A percentile compares a stretch with the other conserved stretches of the same genome.
Conservation (phyloP, 1,140 invertebrate species). For the Philopotamus ludificatus region DNA sequence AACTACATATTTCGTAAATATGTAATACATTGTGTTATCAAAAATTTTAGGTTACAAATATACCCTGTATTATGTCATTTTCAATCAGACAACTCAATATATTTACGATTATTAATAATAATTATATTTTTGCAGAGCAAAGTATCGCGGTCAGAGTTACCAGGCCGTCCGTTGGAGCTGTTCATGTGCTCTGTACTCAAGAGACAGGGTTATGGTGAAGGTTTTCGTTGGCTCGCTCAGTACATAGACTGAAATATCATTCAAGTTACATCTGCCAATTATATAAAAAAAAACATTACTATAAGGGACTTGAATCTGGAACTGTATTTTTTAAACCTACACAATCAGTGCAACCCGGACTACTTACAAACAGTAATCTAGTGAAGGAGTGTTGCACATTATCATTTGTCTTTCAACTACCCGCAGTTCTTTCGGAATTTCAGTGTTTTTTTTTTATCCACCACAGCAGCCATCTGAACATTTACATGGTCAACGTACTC, state of each 20-base stretch:
- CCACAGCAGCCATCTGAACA: conserved; percentile 10
- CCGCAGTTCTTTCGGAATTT: not conserved
- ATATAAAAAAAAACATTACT: conserved; percentile 21
- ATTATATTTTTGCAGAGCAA: conserved; percentile 72
- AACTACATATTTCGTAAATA: no score
- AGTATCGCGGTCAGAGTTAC: conserved; percentile 82
- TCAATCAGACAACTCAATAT: not conserved
- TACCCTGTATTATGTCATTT: not conserved
- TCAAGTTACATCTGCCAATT: conserved; percentile 36
- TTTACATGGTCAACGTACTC: conserved; percentile 17
- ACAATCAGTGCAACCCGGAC: conserved; percentile 23
- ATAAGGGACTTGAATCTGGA: conserved; percentile 33
- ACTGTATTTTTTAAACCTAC: conserved; percentile 17
- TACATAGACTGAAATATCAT: conserved; percentile 82
- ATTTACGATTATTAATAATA: no score
- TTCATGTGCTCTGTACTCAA: conserved; percentile 99
- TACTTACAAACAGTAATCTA: not conserved
- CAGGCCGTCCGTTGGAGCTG: conserved; percentile 94
- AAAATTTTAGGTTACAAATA: not conserved
- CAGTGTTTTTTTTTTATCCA: not conserved
- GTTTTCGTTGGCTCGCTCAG: conserved; percentile 98
- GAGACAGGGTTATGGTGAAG: conserved; percentile 99
- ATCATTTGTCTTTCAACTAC: not conserved
- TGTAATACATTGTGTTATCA: no score
- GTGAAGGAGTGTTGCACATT: not conserved